Percentiles rank a stretch among this genome's conserved stretches.
Evolutionary conservation across 2,113 vertebrate species (phyloP).

Genomic region (Candoia aspera): DNA sequence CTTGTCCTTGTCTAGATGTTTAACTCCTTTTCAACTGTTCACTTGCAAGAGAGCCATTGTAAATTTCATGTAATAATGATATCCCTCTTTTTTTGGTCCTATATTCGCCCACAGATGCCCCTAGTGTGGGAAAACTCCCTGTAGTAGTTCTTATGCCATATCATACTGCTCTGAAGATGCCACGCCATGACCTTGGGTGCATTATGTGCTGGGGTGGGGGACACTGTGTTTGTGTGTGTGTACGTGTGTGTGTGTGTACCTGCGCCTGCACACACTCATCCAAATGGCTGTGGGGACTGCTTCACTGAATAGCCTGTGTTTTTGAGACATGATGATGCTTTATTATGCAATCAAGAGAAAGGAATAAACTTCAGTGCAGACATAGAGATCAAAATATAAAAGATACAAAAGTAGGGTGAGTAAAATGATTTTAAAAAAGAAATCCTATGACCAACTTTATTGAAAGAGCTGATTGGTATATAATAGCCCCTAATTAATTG

Average conservation of each 20-base stretch:
- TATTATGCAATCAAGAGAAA: neutral
- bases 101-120: neutral
- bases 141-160: neutral
- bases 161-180: neutral
- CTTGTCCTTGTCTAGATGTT: neutral
- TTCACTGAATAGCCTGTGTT: neutral
- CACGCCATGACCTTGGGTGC: neutral
- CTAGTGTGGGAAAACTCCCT: neutral
- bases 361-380: neutral
- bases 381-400: neutral
- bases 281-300: neutral
- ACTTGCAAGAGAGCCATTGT: constrained; percentile 17
- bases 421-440: neutral
- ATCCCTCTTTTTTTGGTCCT: neutral
- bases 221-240: neutral
- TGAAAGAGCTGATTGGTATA: neutral
- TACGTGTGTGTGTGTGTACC: neutral
- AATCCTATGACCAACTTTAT: neutral
- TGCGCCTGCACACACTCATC: neutral
- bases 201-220: neutral
- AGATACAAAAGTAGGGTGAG: neutral
- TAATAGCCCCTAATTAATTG: neutral
- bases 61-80: neutral
- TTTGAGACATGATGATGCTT: neutral
- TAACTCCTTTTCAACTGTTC: constrained; percentile 14